Evolutionary conservation across 2,113 vertebrate species (phyloP).

Genomic region (Tautogolabrus adspersus): DNA sequence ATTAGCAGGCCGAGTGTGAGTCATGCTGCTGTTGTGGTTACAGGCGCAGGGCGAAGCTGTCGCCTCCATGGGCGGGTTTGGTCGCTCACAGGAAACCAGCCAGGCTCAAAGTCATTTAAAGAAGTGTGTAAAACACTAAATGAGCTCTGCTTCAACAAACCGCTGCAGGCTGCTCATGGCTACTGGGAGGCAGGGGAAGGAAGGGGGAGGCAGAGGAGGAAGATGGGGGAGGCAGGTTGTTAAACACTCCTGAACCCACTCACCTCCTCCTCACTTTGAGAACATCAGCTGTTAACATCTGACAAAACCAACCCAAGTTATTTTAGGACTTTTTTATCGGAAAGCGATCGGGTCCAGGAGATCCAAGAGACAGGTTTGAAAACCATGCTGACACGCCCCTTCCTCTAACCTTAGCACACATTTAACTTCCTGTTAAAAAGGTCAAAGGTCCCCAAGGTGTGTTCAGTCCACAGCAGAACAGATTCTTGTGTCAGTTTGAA

Average conservation of each 20-base stretch:
- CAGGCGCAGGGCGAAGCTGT: constrained; percentile 63
- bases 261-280: constrained; percentile 24
- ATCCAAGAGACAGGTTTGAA: too few relatives aligned
- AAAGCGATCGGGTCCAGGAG: too few relatives aligned
- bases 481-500: too few relatives aligned
- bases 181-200: constrained; percentile 44
- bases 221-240: neutral
- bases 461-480: too few relatives aligned
- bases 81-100: constrained; percentile 62
- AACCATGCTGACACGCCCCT: too few relatives aligned
- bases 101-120: constrained; percentile 69
- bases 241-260: constrained; percentile 28
- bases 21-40: constrained; percentile 70
- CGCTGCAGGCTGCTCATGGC: constrained; percentile 53
- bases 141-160: constrained; percentile 65
- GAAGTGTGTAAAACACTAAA: constrained; percentile 77
- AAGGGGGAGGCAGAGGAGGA: neutral
- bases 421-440: too few relatives aligned
- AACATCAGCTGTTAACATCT: neutral
- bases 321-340: neutral
- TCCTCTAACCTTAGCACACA: too few relatives aligned
- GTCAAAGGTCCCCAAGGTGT: too few relatives aligned
- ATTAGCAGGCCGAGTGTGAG: constrained; percentile 43
- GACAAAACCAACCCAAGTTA: neutral
- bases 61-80: constrained; percentile 73